Evolutionary conservation across 2,113 vertebrate genomes (phyloP).

Genomic region (Probosciger aterrimus): DNA sequence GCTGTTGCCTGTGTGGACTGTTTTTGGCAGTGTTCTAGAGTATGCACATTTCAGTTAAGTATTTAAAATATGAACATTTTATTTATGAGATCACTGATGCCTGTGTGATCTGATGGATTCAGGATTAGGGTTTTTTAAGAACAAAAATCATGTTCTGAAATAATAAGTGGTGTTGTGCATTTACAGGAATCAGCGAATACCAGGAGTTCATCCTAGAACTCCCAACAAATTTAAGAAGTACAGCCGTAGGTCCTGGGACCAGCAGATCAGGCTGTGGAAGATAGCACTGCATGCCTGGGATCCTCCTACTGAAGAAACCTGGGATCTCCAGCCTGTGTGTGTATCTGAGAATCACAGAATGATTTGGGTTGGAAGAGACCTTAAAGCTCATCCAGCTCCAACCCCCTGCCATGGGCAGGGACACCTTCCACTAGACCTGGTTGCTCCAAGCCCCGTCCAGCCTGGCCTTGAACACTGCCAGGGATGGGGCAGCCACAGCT

Average conservation of each 20-base stretch:
- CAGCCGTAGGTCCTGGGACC: conserved; percentile 96
- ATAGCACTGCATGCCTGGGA: conserved; percentile 95
- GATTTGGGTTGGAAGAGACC: not conserved
- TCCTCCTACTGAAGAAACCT: conserved; percentile 78
- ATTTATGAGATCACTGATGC: not conserved
- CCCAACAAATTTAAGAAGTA: conserved; percentile 98
- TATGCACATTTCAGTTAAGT: not conserved
- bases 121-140: not conserved
- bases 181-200: conserved; percentile 83
- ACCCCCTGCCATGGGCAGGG: not conserved
- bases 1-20: not conserved
- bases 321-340: conserved; percentile 82
- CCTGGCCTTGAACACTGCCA: not conserved
- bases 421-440: not conserved
- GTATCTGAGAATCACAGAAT: not conserved
- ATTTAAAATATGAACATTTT: not conserved
- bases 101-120: not conserved
- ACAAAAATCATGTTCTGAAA: not conserved
- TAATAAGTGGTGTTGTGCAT: not conserved
- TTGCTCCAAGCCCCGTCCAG: not conserved
- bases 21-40: not conserved
- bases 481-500: not conserved
- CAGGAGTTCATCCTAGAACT: conserved; percentile 90
- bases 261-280: conserved; percentile 95
- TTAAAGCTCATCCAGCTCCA: not conserved